These are phyloP conservation scores for Setipinna tenuifilis DNA, from an alignment of 2,797 vertebrate species.

Conservation along the genomic window DNA sequence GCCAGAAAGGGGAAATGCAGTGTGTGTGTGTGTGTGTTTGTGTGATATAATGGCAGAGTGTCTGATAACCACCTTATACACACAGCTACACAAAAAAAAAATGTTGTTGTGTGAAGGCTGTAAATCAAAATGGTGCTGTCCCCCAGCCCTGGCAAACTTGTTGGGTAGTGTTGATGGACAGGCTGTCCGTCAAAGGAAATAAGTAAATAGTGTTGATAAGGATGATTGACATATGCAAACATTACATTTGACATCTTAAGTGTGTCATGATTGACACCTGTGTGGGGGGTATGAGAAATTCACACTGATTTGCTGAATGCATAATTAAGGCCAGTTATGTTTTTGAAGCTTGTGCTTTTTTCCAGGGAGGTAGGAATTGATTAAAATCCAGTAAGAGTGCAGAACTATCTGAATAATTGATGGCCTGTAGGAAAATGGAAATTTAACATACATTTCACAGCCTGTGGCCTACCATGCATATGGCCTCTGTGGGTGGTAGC, in stretches of 20 bases:
- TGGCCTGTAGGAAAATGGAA: not conserved
- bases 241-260: not conserved
- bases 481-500: not conserved
- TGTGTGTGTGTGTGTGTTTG: conserved; percentile 32
- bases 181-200: not conserved
- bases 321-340: not conserved
- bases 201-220: not conserved
- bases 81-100: not conserved
- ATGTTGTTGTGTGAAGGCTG: not conserved
- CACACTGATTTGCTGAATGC: not conserved
- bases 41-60: conserved; percentile 25
- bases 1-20: conserved; percentile 70
- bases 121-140: not conserved
- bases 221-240: not conserved
- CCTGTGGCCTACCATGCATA: not conserved
- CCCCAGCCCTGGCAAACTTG: not conserved
- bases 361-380: not conserved
- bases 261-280: not conserved
- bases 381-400: not conserved
- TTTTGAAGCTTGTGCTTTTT: not conserved
- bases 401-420: not conserved
- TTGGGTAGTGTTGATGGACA: not conserved
- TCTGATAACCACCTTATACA: conserved; percentile 9
- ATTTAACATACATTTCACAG: not conserved
- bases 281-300: not conserved